Evolutionary conservation across 2,888 invertebrate species (phyloP).

Genomic region (Prenolepis imparis): DNA sequence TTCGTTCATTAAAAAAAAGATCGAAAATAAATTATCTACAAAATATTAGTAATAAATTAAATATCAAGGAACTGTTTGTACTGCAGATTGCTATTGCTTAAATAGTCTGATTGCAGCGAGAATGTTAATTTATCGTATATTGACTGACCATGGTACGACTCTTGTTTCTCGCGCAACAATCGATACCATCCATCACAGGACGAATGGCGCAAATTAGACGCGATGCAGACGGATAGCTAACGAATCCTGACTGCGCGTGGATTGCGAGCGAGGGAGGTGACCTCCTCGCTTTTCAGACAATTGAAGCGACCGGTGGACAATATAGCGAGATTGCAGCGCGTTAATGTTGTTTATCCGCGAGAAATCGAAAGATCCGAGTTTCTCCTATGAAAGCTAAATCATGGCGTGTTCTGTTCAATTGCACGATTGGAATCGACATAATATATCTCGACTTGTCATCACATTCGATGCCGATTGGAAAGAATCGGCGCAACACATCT

Average conservation of each 20-base stretch:
- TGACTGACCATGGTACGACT: neutral
- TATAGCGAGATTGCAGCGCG: slow-evolving; percentile 23
- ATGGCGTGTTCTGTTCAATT: slow-evolving; percentile 21
- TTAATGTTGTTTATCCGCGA: slow-evolving; percentile 40
- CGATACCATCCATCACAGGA: slow-evolving; percentile 19
- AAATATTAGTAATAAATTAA: neutral
- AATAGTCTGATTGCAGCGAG: neutral
- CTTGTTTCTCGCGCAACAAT: neutral
- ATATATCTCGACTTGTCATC: neutral
- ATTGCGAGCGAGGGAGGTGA: neutral
- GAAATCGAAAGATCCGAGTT: neutral
- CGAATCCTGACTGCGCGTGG: slow-evolving; percentile 33
- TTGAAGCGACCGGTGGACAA: slow-evolving; percentile 10
- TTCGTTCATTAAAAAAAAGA: neutral
- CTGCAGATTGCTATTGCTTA: neutral
- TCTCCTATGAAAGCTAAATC: slow-evolving; percentile 16
- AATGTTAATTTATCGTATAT: slow-evolving; percentile 13
- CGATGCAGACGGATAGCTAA: slow-evolving; percentile 23
- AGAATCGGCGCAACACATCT: neutral
- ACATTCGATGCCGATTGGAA: neutral
- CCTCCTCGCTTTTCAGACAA: slow-evolving; percentile 34
- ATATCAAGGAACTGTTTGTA: neutral
- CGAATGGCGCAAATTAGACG: slow-evolving; percentile 37
- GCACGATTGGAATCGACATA: slow-evolving; percentile 18
- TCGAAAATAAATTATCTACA: neutral